Evolutionary conservation across 2,888 invertebrate species (phyloP).

Genomic region (Andricus quercusramuli): DNA sequence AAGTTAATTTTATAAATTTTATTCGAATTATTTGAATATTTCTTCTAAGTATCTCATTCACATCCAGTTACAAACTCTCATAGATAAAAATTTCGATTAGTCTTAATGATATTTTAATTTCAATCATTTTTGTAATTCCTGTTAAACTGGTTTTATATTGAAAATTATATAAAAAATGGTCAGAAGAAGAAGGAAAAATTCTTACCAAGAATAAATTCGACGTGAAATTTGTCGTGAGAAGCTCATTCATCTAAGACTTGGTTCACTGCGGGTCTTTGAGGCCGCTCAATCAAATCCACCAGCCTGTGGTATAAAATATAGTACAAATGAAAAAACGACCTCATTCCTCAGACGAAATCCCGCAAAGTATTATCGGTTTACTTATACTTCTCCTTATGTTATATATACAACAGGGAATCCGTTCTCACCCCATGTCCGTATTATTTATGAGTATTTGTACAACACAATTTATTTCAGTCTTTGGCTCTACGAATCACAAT

Average conservation of each 20-base stretch:
- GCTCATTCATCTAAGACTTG: not conserved
- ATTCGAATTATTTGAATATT: too few relatives aligned
- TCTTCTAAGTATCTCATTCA: too few relatives aligned
- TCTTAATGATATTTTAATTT: too few relatives aligned
- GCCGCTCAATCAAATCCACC: slow-evolving; percentile 20
- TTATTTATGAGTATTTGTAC: slow-evolving; percentile 59
- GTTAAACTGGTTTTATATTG: too few relatives aligned
- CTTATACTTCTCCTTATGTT: not conserved
- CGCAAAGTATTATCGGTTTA: slow-evolving; percentile 32
- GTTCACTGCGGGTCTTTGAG: not conserved
- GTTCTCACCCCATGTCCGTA: slow-evolving; percentile 30
- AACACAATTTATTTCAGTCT: slow-evolving; percentile 65
- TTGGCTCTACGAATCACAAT: slow-evolving; percentile 49
- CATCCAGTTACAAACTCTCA: too few relatives aligned
- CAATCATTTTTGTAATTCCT: too few relatives aligned
- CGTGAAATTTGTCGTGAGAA: not conserved
- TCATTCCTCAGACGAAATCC: slow-evolving; percentile 14
- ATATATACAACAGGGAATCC: not conserved
- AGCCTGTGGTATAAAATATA: slow-evolving; percentile 4
- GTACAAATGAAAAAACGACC: slow-evolving; percentile 16
- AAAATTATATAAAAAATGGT: too few relatives aligned
- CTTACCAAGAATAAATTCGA: not conserved
- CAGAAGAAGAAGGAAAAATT: too few relatives aligned
- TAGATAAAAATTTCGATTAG: too few relatives aligned
- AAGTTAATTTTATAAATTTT: too few relatives aligned